Evolutionary conservation across 2,113 vertebrate species (phyloP), one percentile per base, ranked within the genome.

Genomic region (Amblyopsis rosae): DNA sequence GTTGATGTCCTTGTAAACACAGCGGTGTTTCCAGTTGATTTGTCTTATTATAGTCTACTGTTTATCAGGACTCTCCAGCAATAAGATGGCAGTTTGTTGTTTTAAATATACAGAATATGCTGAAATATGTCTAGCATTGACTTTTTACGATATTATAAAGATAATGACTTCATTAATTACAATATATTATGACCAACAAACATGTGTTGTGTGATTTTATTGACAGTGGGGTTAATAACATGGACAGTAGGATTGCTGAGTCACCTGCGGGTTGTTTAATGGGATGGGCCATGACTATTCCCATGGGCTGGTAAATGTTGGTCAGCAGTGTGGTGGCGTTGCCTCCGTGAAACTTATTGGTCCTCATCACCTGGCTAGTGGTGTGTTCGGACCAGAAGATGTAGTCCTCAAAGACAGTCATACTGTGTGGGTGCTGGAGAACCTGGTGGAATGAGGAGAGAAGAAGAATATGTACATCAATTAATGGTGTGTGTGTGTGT

Each of bases 321-420:
- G 73, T 94, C 74, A 98, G 91, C 70, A 96, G 73, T 55, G 92
- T 85, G 35, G 93, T 95, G 68, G 94, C 86, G 85, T 98, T 97
- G 49, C 92, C 90, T 26, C 96, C 96, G 15, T 98, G 94, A 92
- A 96, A 98, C 76, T 97, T 98, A 86, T 97, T 97, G 9, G 94
- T 95, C 16, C 85, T 92, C 84, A 96, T 92, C 58, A 98, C 93
- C 54, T 86, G 86, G 47, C 91, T 89, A 49, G 90, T 95, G 57
- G 91, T 90, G 3, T 90, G 91, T 53, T 98, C 95, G 3, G 91
- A 96, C 96, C 96, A 98, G 84, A 94, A 98, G 59, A 98, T 73
- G 19, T 79, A 91, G 78, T 98, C 95, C 83, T 98, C 96, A 65
- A 98, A 98, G 48, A 98, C 11, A 35, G 95, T 94, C 64, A 98